Evolutionary conservation across 2,888 invertebrate genomes (phyloP).

Genomic region (Petrophora chlorosata): DNA sequence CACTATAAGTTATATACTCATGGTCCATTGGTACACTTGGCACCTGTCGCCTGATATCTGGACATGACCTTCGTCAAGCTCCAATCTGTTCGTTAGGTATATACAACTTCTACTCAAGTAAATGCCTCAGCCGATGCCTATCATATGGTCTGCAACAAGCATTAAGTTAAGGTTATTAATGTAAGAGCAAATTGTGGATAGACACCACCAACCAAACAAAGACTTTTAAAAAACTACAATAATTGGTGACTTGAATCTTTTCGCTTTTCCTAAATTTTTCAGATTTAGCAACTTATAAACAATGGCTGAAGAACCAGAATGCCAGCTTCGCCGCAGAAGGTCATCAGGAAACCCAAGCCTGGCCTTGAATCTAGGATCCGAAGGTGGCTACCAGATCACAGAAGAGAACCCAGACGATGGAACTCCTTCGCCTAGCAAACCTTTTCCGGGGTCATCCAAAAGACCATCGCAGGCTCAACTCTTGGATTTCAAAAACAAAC

Average conservation of each 20-base stretch:
- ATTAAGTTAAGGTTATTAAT: too few species aligned
- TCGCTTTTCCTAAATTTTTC: neutral
- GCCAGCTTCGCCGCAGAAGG: slow-evolving; percentile 68
- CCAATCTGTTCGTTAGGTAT: too few species aligned
- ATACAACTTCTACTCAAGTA: too few species aligned
- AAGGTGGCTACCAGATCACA: slow-evolving; percentile 63
- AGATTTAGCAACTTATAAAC: neutral
- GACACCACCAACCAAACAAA: too few species aligned
- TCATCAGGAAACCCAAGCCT: slow-evolving; percentile 64
- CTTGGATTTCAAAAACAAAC: slow-evolving; percentile 75
- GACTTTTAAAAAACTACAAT: too few species aligned
- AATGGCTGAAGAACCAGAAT: slow-evolving; percentile 67
- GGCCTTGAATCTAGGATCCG: slow-evolving; percentile 65
- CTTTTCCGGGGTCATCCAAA: slow-evolving; percentile 58
- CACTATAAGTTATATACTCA: too few species aligned
- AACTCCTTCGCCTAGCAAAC: slow-evolving; percentile 71
- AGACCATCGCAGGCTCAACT: slow-evolving; percentile 59
- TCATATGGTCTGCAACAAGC: too few species aligned
- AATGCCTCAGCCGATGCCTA: too few species aligned
- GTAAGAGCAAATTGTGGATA: too few species aligned
- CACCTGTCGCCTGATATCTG: too few species aligned
- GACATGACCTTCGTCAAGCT: too few species aligned
- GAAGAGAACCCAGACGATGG: slow-evolving; percentile 67
- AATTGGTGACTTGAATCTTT: neutral
- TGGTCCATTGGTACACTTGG: too few species aligned